Conservation (phyloP, 2,888 invertebrate species). For the Dryobotodes eremita region DNA sequence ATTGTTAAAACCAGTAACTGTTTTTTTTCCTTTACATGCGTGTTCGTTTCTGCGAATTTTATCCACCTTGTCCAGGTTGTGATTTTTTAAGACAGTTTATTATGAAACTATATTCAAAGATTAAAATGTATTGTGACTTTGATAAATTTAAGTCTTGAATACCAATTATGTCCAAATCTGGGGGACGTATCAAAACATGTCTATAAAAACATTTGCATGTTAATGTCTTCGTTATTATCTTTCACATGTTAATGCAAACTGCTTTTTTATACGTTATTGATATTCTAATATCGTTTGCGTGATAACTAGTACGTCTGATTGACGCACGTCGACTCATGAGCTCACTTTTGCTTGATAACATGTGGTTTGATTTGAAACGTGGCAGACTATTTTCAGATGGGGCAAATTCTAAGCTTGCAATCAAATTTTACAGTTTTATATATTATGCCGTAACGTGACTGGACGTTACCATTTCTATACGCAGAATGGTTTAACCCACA, state of each 20-base stretch:
- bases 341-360: slow-evolving; percentile 40
- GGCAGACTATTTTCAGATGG: slow-evolving; percentile 14
- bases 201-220: slow-evolving; percentile 30
- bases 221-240: slow-evolving; percentile 14
- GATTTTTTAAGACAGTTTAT: neutral
- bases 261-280: slow-evolving; percentile 42
- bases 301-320: slow-evolving; percentile 19
- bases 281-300: slow-evolving; percentile 34
- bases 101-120: neutral
- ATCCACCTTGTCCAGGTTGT: neutral
- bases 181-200: slow-evolving; percentile 7
- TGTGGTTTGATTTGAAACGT: slow-evolving; percentile 4
- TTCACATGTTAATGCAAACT: slow-evolving; percentile 26
- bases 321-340: slow-evolving; percentile 30
- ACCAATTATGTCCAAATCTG: slow-evolving; percentile 11
- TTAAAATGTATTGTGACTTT: neutral
- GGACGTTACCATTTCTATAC: neutral
- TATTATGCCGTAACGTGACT: neutral
- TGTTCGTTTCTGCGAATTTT: neutral
- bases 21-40: neutral
- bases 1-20: slow-evolving; percentile 9
- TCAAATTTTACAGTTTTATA: slow-evolving; percentile 15
- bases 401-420: slow-evolving; percentile 1
- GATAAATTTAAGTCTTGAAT: slow-evolving; percentile 4
- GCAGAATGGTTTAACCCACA: neutral